Evolutionary conservation across 2,797 vertebrate species (phyloP), one percentile per base, ranked within the genome.

Genomic region (Falco concolor): DNA sequence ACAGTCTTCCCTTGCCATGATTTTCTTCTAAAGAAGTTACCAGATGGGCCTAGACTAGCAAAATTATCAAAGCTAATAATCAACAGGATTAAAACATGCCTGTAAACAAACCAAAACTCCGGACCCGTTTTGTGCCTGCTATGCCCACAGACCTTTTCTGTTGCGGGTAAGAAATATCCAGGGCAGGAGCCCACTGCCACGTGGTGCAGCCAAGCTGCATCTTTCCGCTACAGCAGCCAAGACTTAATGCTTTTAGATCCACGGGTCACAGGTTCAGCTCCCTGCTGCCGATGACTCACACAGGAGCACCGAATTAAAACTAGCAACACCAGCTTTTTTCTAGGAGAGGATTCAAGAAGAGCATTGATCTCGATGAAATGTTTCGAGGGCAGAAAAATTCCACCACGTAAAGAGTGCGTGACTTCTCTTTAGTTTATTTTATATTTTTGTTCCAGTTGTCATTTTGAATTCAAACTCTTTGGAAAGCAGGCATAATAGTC

Each of bases 401-500:
- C 87, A 96, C 78, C 84, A 86, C 32, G 90, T 96, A 92, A 96
- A 96, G 97, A 96, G 95, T 87, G 88, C 65, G 80, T 81, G 70
- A 95, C 84, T 95, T 96, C 93, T 95, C 90, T 89, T 94, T 88
- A 87, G 95, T 96, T 97, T 96, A 97, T 96, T 96, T 95, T 95
- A 95, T 93, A 95, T 96, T 97, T 97, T 95, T 97, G 97, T 95
- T 97, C 88, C 96, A 97, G 95, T 97, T 98, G 97, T 97, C 97
- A 97, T 95, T 97, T 97, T 97, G 97, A 97, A 97, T 97, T 97
- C 95, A 95, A 98, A 95, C 90, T 98, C 97, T 97, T 98, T 96
- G 95, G 95, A 98, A 98, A 98, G 97, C 96, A 98, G 95, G 96
- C 97, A 98, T 98, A 98, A 98, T 98, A 98, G 98, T 97, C 97